A percentile compares a stretch with the other conserved stretches of the same genome.
These are phyloP conservation scores for Sceliomorpha sp. DNA, from an alignment of 2,888 invertebrate species.

Conservation along the genomic window DNA sequence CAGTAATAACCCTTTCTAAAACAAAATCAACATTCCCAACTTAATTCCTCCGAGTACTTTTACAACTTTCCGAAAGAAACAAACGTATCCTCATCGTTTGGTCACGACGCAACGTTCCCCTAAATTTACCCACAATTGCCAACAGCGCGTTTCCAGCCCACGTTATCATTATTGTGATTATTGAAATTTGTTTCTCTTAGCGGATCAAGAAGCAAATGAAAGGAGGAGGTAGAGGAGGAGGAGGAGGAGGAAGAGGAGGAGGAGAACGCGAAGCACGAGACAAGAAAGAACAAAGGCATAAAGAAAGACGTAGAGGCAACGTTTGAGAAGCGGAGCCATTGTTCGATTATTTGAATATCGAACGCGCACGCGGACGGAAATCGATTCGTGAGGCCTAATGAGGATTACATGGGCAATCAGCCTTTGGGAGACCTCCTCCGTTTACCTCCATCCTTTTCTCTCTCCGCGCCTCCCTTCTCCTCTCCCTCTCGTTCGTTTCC, in stretches of 20 bases:
- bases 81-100: constrained; percentile 18
- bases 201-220: constrained; percentile 47
- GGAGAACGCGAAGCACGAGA: constrained; percentile 16
- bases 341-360: constrained; percentile 80
- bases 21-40: too few relatives aligned
- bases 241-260: constrained; percentile 52
- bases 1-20: too few relatives aligned
- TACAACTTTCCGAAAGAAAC: too few relatives aligned
- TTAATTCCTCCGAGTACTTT: too few relatives aligned
- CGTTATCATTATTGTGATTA: constrained; percentile 73
- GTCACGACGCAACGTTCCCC: constrained; percentile 37
- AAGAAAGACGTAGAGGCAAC: constrained; percentile 41
- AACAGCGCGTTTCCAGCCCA: constrained; percentile 42
- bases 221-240: neutral
- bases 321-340: constrained; percentile 71
- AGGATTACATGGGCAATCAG: constrained; percentile 80
- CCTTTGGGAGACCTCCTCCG: constrained; percentile 67
- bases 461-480: constrained; percentile 22
- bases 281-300: constrained; percentile 61
- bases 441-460: constrained; percentile 43
- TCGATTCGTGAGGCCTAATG: constrained; percentile 79
- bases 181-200: constrained; percentile 72
- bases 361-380: constrained; percentile 73
- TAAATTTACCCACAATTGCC: constrained; percentile 48
- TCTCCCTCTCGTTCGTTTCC: constrained; percentile 26